phyloP scores from a whole-genome alignment of 2,888 invertebrate genomes.

The Camptogramma bilineatum region DNA sequence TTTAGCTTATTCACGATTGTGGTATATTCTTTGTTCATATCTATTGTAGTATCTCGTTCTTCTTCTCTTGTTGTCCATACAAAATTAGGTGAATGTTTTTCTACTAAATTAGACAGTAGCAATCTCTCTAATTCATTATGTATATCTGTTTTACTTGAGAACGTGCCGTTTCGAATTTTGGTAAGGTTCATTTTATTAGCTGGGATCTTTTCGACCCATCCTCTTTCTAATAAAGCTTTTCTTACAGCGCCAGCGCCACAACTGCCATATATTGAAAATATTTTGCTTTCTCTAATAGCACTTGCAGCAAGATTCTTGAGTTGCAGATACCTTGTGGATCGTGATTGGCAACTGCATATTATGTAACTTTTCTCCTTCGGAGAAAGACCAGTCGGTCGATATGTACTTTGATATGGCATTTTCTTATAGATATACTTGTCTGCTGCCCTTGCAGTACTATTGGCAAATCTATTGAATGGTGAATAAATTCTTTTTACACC shows the following conservation, averaged over 20 bases:
- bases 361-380: constrained; percentile 72
- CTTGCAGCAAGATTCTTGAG: constrained; percentile 75
- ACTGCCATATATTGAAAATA: constrained; percentile 83
- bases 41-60: constrained; percentile 51
- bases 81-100: constrained; percentile 68
- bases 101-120: constrained; percentile 72
- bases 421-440: constrained; percentile 31
- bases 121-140: constrained; percentile 69
- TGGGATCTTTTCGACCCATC: constrained; percentile 90
- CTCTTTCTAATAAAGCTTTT: constrained; percentile 85
- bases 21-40: constrained; percentile 57
- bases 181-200: constrained; percentile 67
- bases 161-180: constrained; percentile 63
- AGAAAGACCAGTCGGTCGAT: constrained; percentile 58
- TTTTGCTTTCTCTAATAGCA: constrained; percentile 81
- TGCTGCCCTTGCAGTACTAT: constrained; percentile 34
- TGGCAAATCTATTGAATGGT: constrained; percentile 54
- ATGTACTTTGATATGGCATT: constrained; percentile 42
- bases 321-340: constrained; percentile 57
- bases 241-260: constrained; percentile 80
- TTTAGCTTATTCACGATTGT: constrained; percentile 71
- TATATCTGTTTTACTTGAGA: constrained; percentile 57
- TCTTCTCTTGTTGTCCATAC: constrained; percentile 69
- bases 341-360: constrained; percentile 67
- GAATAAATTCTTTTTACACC: constrained; percentile 51